Conservation (phyloP, 2,888 invertebrate species). For the Mesorhabditis spiculigera region DNA sequence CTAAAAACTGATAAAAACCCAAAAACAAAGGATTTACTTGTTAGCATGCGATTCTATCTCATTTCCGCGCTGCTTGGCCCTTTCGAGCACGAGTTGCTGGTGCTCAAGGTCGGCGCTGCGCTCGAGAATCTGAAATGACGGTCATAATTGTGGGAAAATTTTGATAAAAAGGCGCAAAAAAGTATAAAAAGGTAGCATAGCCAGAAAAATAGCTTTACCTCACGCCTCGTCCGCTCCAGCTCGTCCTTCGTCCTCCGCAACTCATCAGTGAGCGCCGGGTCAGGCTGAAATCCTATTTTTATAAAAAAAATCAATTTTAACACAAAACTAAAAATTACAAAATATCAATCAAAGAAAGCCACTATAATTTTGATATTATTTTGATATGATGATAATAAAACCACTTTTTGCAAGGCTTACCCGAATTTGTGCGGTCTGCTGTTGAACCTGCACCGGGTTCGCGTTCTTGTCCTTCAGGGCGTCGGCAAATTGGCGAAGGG, state of each 20-base stretch:
- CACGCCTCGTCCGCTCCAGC: neutral
- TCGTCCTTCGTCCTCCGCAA: neutral
- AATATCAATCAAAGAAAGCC: too few relatives aligned
- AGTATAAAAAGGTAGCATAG: too few relatives aligned
- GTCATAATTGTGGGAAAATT: too few relatives aligned
- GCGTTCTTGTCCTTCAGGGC: neutral
- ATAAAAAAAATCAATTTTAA: too few relatives aligned
- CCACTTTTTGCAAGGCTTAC: too few relatives aligned
- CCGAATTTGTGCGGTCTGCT: too few relatives aligned
- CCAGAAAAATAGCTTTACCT: neutral
- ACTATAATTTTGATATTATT: too few relatives aligned
- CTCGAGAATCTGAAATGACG: neutral
- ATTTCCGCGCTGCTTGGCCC: neutral
- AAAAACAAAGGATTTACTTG: neutral
- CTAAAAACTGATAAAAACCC: conserved; percentile 1
- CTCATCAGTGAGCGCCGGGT: neutral
- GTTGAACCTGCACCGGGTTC: neutral
- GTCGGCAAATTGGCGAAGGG: conserved; percentile 7
- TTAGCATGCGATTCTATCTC: neutral
- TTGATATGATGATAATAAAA: too few relatives aligned
- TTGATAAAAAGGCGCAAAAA: too few relatives aligned
- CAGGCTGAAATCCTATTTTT: neutral
- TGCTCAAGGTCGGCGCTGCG: neutral
- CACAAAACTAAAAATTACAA: too few relatives aligned
- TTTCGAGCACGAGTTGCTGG: neutral